Evolutionary conservation across 1,140 invertebrate genomes (phyloP), one percentile per base, ranked within the genome.

Genomic region (Procambarus virginalis): DNA sequence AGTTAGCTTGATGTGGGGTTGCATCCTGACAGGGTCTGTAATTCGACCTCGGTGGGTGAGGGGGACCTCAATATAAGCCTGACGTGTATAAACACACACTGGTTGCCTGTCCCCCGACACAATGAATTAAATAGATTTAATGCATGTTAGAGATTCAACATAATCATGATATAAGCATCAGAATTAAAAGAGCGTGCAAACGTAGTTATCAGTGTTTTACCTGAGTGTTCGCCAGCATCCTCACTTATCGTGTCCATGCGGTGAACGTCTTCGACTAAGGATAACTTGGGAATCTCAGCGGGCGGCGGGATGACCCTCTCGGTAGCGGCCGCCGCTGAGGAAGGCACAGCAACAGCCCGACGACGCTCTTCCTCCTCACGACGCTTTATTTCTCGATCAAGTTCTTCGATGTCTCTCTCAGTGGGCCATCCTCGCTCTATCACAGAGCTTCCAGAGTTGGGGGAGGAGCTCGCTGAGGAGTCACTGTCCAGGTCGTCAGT

Each of bases 401-500:
- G 78, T 75, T 92, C 92, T 78, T 91, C 91, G 20, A 91, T 91
- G 64, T 91, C 91, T 73, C 87, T 86, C 79, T 92, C 91, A 12
- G 89, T 90, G 12, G 92, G 83, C 86, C 91, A 92, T 1, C 86
- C 76, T 92, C 93, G 84, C 78, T 91, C 91, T 5, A 80, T 94
- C 92, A 89, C 93, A 92, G 75, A 94, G 89, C 97, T 97, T 1
- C 96, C 96, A 3, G 97, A 98, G 93, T 98, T 97, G 3, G 97
- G 97, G 0, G 97, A 97, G 0, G 97, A 97, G 64, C 97, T 96
- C 34, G 97, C 97, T 91, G 96, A 97, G 1, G 97, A 97, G 93
- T 98, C 97, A 92, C 97, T 97, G 93, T 98, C 97, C 93, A 97
- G 95, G 92, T 98, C 97, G 93, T 98, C 97, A 9, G 96, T 97